Evolutionary conservation across 2,888 invertebrate genomes (phyloP), one percentile per base, ranked within the genome.

Genomic region (Aradus depressus): DNA sequence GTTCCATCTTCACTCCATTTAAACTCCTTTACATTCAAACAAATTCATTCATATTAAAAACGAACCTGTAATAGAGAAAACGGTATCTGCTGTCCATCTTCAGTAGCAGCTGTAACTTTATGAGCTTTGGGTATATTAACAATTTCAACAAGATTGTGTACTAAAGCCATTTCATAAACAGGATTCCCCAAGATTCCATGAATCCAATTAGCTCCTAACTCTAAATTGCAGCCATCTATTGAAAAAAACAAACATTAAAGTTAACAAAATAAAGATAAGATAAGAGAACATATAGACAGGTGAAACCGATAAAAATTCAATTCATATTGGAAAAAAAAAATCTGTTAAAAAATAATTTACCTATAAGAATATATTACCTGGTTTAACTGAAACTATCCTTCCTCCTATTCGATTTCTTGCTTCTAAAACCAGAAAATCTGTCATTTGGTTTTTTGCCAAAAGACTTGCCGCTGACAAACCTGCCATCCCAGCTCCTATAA

Each of bases 181-280:
- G 88, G 86, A 70, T 92, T 92, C 19, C 87, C 86, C 35, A 88
- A 70, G 43, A 90, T 87, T 32, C 92, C 92, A 65, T 92, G 91
- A 61, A 92, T 88, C 88, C 90, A 91, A 67, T 91, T 91, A 25
- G 91, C 91, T 50, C 92, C 92, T 57, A 90, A 70, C 70, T 92
- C 91, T 41, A 91, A 75, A 65, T 66, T 68, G 44, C 68, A 63
- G 21, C 64, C 64, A 31, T 69, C 73, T 73, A 53, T 12, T 31
- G 35, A 47, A 44, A 50, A 16, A 52, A 18, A 55, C 37, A 31
- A 37, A 37, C 47, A 50, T n/a, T n/a, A n/a, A n/a, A n/a, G n/a
- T 21, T 21, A 49, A 18, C 12, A 31, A 14, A 26, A 21, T 8
- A 25, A 26, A 22, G 14, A 14, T 42, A 2, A 19, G 10, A 18